phyloP scores from a whole-genome alignment of 1,140 invertebrate species.

The Hypsibius dujardini region DNA sequence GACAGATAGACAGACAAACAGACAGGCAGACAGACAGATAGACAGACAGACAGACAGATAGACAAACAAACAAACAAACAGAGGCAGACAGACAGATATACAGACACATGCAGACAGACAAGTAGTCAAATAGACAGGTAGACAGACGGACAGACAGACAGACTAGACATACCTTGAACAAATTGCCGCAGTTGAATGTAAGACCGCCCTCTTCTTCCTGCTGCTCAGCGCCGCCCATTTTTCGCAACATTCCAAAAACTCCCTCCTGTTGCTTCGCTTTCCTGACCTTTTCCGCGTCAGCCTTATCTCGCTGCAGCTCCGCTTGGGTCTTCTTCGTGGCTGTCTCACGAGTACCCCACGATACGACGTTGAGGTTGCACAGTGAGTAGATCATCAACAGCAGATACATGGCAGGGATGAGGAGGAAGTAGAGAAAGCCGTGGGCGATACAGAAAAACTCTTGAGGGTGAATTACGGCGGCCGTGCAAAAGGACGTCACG shows the following conservation, averaged over 20 bases:
- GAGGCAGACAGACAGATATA: too few species aligned
- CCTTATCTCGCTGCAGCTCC: conserved; percentile 72
- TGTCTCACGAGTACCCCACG: conserved; percentile 95
- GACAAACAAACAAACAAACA: too few species aligned
- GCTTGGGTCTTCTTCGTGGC: conserved; percentile 84
- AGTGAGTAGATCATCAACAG: conserved; percentile 90
- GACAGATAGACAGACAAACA: too few species aligned
- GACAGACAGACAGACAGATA: too few species aligned
- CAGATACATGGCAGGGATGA: conserved; percentile 94
- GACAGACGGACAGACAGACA: too few species aligned
- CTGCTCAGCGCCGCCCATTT: conserved; percentile 43
- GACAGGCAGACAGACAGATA: too few species aligned
- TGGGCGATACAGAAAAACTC: conserved; percentile 93
- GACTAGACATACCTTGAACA: too few species aligned
- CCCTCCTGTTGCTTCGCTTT: conserved; percentile 63
- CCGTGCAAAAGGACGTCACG: conserved; percentile 71
- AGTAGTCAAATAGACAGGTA: too few species aligned
- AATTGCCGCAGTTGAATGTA: conserved; percentile 65
- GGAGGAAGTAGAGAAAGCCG: conserved; percentile 79
- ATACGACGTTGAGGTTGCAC: conserved; percentile 90
- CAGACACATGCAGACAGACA: too few species aligned
- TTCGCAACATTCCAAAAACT: conserved; percentile 55
- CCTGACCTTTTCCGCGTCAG: conserved; percentile 62
- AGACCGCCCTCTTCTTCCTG: conserved; percentile 64
- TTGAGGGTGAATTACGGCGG: conserved; percentile 90